phyloP scores from a whole-genome alignment of 2,888 invertebrate genomes.

The Mantis religiosa region DNA sequence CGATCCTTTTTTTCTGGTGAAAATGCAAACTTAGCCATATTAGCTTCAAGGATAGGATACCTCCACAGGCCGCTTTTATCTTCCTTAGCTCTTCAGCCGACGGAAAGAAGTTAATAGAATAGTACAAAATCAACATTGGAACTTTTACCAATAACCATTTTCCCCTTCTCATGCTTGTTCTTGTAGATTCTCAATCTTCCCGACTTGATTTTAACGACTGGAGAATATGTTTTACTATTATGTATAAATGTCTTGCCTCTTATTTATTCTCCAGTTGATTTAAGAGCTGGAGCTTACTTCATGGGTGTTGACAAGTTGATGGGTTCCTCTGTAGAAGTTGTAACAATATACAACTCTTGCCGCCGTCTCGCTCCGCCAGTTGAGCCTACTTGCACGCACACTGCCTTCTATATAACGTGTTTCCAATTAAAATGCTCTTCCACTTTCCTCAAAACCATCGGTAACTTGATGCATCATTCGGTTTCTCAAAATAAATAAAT shows the following conservation, averaged over 20 bases:
- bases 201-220: conserved; percentile 7
- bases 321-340: conserved; percentile 6
- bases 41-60: not conserved
- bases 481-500: no score
- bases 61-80: not conserved
- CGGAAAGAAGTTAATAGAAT: not conserved
- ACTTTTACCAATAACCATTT: not conserved
- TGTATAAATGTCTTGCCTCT: conserved; percentile 21
- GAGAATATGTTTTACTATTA: conserved; percentile 4
- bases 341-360: conserved; percentile 1
- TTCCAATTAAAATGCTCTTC: not conserved
- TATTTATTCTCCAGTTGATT: conserved; percentile 20
- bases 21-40: not conserved
- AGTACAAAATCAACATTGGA: not conserved
- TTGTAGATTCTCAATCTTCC: not conserved
- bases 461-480: not conserved
- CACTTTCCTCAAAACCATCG: not conserved
- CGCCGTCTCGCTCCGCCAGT: not conserved
- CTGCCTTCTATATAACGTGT: not conserved
- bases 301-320: conserved; percentile 19
- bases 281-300: conserved; percentile 20
- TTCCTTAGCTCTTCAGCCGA: not conserved
- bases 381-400: not conserved
- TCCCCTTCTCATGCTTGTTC: not conserved
- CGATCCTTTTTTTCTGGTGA: not conserved